Percentiles rank a stretch among this genome's conserved stretches.
Evolutionary conservation across 1,140 invertebrate species (phyloP).

Genomic region (Diorhabda sublineata): DNA sequence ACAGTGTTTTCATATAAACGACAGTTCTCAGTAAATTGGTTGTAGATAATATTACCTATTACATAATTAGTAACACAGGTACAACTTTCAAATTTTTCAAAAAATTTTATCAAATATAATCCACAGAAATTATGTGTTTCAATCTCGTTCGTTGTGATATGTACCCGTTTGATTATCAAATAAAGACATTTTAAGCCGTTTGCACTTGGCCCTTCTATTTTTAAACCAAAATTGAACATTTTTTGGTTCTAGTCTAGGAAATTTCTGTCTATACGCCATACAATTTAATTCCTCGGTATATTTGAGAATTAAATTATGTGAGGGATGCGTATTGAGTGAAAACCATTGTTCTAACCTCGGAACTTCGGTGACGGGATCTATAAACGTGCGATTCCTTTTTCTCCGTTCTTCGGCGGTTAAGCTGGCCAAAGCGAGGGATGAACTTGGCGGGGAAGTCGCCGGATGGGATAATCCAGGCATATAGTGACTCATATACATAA

Average conservation of each 20-base stretch:
- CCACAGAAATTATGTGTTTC: background rate
- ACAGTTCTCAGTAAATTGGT: no score
- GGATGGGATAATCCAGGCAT: slow-evolving; percentile 59
- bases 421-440: slow-evolving; percentile 57
- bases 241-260: slow-evolving; percentile 92
- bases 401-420: slow-evolving; percentile 74
- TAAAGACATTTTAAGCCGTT: slow-evolving; percentile 83
- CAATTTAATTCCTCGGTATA: slow-evolving; percentile 94
- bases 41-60: no score
- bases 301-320: slow-evolving; percentile 92
- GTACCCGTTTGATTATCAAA: slow-evolving; percentile 55
- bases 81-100: no score
- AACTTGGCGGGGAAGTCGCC: slow-evolving; percentile 50
- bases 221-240: slow-evolving; percentile 98
- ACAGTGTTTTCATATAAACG: no score
- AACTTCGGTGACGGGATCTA: slow-evolving; percentile 96
- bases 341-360: slow-evolving; percentile 96
- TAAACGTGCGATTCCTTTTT: slow-evolving; percentile 96
- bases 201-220: slow-evolving; percentile 93
- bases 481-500: slow-evolving; percentile 90
- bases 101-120: no score
- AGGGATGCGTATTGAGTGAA: slow-evolving; percentile 94
- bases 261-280: slow-evolving; percentile 93
- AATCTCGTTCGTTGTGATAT: slow-evolving; percentile 42
- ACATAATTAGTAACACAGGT: no score